These are phyloP conservation scores for Tenualosa thibaudeaui DNA, from an alignment of 2,797 vertebrate species.

Conservation along the genomic window DNA sequence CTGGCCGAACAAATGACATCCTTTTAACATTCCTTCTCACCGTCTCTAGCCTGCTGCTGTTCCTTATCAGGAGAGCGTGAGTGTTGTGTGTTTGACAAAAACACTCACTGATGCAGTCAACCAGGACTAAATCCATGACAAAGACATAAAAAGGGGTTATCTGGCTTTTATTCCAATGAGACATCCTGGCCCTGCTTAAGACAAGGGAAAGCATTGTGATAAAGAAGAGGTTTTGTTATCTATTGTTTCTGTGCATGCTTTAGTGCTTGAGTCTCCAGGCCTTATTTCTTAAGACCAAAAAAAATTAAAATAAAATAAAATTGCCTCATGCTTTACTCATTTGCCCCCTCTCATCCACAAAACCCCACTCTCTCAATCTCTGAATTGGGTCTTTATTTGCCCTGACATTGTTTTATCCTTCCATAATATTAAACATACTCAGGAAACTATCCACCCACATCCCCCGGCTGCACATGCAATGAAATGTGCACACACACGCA, in stretches of 20 bases:
- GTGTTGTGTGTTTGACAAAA: neutral
- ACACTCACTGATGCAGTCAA: neutral
- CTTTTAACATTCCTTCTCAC: slow-evolving; percentile 37
- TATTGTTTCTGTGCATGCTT: neutral
- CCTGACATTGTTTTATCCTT: slow-evolving; percentile 4
- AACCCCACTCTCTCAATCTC: neutral
- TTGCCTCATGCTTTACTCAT: neutral
- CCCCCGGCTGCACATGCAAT: neutral
- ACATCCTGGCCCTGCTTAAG: neutral
- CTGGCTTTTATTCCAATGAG: neutral
- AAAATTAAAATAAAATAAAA: neutral
- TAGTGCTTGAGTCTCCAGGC: neutral
- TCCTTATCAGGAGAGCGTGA: neutral
- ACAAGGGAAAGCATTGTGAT: neutral
- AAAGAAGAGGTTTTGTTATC: neutral
- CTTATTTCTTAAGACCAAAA: neutral
- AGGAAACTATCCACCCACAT: slow-evolving; percentile 9
- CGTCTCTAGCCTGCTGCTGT: neutral
- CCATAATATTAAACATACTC: slow-evolving; percentile 20
- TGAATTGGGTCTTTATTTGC: neutral
- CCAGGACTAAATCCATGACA: neutral
- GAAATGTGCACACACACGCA: neutral
- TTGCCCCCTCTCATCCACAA: slow-evolving; percentile 9
- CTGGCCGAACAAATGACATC: slow-evolving; percentile 53
- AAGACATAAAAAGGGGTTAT: neutral